phyloP scores from a whole-genome alignment of 2,888 invertebrate species.

The Morpho achilles region DNA sequence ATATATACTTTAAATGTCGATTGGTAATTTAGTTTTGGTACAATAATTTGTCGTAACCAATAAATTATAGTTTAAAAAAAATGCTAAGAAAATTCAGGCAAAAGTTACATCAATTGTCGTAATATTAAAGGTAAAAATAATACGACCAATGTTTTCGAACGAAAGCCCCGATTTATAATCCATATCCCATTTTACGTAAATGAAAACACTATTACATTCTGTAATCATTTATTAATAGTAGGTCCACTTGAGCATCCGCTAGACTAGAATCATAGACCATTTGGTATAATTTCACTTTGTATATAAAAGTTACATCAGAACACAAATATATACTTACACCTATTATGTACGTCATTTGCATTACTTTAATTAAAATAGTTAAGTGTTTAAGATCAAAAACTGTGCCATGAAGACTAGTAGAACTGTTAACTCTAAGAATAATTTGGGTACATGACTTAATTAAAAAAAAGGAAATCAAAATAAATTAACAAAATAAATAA shows the following conservation, averaged over 20 bases:
- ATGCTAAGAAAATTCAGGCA: too few relatives aligned
- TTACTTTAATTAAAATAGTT: conserved; percentile 2
- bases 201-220: not conserved
- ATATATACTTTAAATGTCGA: too few relatives aligned
- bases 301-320: conserved; percentile 7
- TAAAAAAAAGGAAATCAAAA: not conserved
- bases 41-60: too few relatives aligned
- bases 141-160: too few relatives aligned
- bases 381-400: conserved; percentile 1
- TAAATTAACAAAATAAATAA: too few relatives aligned
- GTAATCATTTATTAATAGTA: conserved; percentile 16
- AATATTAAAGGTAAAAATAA: not conserved
- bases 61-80: too few relatives aligned
- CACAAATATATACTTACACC: conserved; percentile 13
- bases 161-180: too few relatives aligned
- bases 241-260: conserved; percentile 47
- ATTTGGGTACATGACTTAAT: not conserved
- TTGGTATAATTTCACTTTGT: conserved; percentile 45
- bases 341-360: conserved; percentile 19
- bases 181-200: conserved; percentile 10
- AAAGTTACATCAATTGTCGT: not conserved
- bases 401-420: conserved; percentile 2
- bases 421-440: not conserved
- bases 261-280: conserved; percentile 57
- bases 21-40: not conserved